These are phyloP conservation scores for Halocynthia roretzi DNA, from an alignment of 23 tunicate species.

Conservation along the genomic window DNA sequence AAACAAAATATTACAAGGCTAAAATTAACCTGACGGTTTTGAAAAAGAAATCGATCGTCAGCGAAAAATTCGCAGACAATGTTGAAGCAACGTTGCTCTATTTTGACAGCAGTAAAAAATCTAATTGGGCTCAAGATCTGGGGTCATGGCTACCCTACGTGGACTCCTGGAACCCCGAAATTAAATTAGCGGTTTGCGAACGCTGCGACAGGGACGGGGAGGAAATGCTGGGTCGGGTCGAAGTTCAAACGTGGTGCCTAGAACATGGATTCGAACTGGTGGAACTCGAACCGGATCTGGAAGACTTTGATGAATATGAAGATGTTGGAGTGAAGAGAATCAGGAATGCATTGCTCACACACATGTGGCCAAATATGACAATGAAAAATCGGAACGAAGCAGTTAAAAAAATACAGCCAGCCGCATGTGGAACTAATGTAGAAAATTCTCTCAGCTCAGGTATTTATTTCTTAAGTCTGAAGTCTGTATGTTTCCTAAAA, in stretches of 20 bases:
- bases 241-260: constrained; percentile 44
- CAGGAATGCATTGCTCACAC: constrained; percentile 39
- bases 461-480: background rate
- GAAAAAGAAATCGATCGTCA: constrained; percentile 32
- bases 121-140: constrained; percentile 11
- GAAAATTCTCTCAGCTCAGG: background rate
- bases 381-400: constrained; percentile 12
- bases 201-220: constrained; percentile 38
- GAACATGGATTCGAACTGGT: constrained; percentile 63
- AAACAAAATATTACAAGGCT: constrained; percentile 57
- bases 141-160: constrained; percentile 53
- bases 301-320: constrained; percentile 68
- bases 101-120: constrained; percentile 30
- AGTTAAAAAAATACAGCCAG: background rate
- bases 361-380: constrained; percentile 64
- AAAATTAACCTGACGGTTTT: constrained; percentile 22
- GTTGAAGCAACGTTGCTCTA: constrained; percentile 43
- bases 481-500: background rate
- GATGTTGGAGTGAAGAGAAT: constrained; percentile 55
- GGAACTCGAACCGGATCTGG: constrained; percentile 52
- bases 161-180: constrained; percentile 53
- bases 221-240: constrained; percentile 28
- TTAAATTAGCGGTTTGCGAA: constrained; percentile 63
- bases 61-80: constrained; percentile 35
- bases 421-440: background rate